Conservation (phyloP, 1,140 invertebrate genomes). For the Trichogramma pretiosum region DNA sequence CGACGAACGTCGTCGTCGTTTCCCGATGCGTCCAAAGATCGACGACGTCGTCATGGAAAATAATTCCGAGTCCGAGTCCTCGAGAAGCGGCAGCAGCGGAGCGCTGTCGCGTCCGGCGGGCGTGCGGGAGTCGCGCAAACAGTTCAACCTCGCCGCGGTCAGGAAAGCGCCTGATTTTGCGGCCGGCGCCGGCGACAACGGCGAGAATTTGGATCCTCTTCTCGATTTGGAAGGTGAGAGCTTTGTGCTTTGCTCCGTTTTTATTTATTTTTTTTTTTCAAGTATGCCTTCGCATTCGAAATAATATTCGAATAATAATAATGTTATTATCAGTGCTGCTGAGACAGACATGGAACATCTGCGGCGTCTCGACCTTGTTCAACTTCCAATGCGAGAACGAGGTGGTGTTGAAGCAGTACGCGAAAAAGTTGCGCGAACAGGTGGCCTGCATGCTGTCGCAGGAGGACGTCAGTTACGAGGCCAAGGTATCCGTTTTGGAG, state of each 20-base stretch:
- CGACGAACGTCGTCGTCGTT: too few species aligned
- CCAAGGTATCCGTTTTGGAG: slow-evolving; percentile 25
- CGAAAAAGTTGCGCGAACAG: slow-evolving; percentile 34
- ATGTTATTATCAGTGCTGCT: slow-evolving; percentile 20
- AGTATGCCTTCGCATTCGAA: neutral
- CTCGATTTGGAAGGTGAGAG: slow-evolving; percentile 3
- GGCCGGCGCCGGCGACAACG: neutral
- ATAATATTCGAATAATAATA: neutral
- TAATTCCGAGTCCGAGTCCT: too few species aligned
- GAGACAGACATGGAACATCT: slow-evolving; percentile 34
- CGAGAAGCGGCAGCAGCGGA: neutral
- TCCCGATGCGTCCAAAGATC: too few species aligned
- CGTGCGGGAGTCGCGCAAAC: neutral
- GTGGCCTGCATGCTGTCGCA: slow-evolving; percentile 25
- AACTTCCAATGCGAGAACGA: slow-evolving; percentile 26
- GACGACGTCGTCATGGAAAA: too few species aligned
- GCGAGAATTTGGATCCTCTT: neutral
- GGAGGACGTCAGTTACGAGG: slow-evolving; percentile 30
- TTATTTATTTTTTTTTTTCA: too few species aligned
- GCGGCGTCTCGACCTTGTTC: slow-evolving; percentile 31
- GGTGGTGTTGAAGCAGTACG: slow-evolving; percentile 31
- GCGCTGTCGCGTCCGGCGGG: neutral
- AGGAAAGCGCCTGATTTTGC: neutral
- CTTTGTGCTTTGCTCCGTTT: neutral
- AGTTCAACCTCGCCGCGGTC: neutral